These are phyloP conservation scores for Talpa occidentalis DNA, from an alignment of 2,113 vertebrate species.

Conservation along the genomic window DNA sequence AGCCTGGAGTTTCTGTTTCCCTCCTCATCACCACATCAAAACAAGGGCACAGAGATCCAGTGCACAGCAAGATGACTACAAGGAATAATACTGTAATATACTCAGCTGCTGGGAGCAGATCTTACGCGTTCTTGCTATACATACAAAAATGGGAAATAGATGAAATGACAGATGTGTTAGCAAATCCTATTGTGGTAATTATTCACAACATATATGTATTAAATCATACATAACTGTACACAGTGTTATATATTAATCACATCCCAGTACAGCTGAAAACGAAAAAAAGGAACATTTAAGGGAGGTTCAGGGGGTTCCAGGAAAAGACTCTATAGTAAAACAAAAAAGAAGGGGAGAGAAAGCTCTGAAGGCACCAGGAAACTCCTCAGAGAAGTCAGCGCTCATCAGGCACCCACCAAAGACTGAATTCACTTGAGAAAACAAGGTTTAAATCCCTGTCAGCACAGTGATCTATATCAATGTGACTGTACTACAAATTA, in stretches of 20 bases:
- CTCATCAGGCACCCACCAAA: background rate
- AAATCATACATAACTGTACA: background rate
- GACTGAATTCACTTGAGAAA: background rate
- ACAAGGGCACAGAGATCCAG: background rate
- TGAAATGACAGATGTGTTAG: background rate
- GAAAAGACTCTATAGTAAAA: background rate
- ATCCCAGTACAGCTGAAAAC: background rate
- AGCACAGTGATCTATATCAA: background rate
- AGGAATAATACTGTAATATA: background rate
- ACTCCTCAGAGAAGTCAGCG: background rate
- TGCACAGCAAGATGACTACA: background rate
- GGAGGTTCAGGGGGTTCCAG: background rate
- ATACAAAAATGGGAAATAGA: background rate
- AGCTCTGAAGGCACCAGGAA: background rate
- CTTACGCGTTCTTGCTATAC: background rate
- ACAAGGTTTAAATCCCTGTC: background rate
- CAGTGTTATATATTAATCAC: background rate
- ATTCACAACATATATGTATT: background rate
- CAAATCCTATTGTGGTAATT: background rate
- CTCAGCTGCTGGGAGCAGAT: background rate
- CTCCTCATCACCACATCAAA: background rate
- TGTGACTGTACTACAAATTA: background rate
- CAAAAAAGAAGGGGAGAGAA: background rate
- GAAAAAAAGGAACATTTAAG: background rate
- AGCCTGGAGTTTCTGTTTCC: background rate